Evolutionary conservation across 1,140 invertebrate genomes (phyloP).

Genomic region (Eurosta solidaginis): DNA sequence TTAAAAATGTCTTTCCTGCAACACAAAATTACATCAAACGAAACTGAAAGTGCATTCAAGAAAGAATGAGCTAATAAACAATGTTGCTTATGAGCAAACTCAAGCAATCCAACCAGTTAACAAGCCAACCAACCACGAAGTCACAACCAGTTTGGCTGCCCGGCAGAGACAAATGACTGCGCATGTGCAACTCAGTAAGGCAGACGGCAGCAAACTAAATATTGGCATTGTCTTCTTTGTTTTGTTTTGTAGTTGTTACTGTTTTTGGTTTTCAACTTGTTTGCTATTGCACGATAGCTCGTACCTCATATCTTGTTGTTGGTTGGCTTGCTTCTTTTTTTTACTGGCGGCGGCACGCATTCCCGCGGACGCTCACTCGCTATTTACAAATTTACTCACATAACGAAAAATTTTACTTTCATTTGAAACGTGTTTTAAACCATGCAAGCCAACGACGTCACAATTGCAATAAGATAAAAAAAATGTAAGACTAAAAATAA

Average conservation of each 20-base stretch:
- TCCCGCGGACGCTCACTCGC: neutral
- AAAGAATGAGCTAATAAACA: neutral
- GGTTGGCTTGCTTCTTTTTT: too few species aligned
- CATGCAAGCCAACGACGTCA: slow-evolving; percentile 7
- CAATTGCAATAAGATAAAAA: neutral
- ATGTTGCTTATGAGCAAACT: neutral
- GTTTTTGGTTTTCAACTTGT: neutral
- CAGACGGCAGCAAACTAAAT: neutral
- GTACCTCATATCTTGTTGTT: neutral
- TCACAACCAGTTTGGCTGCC: neutral
- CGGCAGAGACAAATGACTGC: slow-evolving; percentile 19
- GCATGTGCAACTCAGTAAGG: slow-evolving; percentile 11
- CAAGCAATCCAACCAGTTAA: neutral
- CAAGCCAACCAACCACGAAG: neutral
- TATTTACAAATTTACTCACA: neutral
- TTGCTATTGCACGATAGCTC: neutral
- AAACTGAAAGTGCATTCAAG: slow-evolving; percentile 21
- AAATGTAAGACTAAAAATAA: neutral
- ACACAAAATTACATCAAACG: too few species aligned
- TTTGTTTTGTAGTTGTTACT: neutral
- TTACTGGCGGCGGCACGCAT: neutral
- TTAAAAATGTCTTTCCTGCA: too few species aligned
- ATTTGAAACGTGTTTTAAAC: slow-evolving; percentile 24
- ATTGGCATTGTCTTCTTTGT: neutral
- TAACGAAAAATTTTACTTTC: slow-evolving; percentile 9